Base-by-base conservation (phyloP, 2,888 invertebrate species). In the Actias luna region DNA sequence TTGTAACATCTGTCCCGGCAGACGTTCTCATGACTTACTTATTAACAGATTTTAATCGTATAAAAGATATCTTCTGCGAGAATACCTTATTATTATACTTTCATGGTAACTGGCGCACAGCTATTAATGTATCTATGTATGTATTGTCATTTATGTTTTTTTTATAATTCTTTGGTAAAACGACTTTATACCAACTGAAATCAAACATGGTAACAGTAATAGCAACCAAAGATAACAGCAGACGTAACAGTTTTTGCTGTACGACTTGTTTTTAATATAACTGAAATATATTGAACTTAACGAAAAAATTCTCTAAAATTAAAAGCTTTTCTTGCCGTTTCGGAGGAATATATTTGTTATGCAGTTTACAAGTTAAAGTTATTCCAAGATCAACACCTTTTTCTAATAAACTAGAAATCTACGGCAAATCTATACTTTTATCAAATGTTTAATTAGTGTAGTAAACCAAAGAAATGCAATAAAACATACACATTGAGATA, bases 1-100 rank as follows among this genome's bases (percentile, higher is more conserved):
- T 55, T 55, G 29, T 27, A 55, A 55, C 55, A 55, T 55, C 55
- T 55, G 29, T 55, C 12, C 25, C n/a, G 55, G 29, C 55, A 29
- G 27, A 55, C 29, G 3, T 55, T 27, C 55, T 29, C 27, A 7
- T 29, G 55, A 29, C 29, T 55, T 27, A n/a, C 52, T 29, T 29
- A 29, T 29, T n/a, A 55, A 55, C n/a, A 29, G 5, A 55, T 3
- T n/a, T 8, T 55, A 29, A 5, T 29, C n/a, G 5, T 42, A 29
- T 5, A 52, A 29, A 29, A 18, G 29, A 29, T 55, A 29, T 55
- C 18, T 29, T 55, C 5, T 55, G 10, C 22, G 10, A n/a, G n/a
- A 50, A 50, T 50, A 0, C 22, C 8, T 42, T 42, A 18, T 42
- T 42, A 18, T 1, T 42, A 22, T 25, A 25, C 10, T n/a, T 39